Conservation (phyloP, 2,888 invertebrate species). For the Chrysolina americana region DNA sequence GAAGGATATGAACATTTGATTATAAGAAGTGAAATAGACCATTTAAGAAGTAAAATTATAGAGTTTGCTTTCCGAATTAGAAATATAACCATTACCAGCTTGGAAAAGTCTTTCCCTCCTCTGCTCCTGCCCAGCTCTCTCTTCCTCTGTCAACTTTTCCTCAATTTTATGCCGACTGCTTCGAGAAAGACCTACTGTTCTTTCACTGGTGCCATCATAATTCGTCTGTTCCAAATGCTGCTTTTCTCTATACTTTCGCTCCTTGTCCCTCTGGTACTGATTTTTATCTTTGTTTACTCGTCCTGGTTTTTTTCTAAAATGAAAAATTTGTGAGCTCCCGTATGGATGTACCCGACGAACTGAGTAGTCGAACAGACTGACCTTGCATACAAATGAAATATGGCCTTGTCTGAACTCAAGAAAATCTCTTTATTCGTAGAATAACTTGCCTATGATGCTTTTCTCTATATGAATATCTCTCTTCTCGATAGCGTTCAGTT, state of each 20-base stretch:
- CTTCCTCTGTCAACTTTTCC: conserved; percentile 65
- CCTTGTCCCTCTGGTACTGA: conserved; percentile 69
- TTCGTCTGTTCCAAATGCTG: conserved; percentile 61
- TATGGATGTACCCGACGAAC: not conserved
- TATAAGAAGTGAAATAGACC: too few species aligned
- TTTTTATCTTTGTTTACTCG: conserved; percentile 63
- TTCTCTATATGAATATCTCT: too few species aligned
- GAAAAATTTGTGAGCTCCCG: not conserved
- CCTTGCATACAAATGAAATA: too few species aligned
- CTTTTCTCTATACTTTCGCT: conserved; percentile 66
- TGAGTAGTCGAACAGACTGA: too few species aligned
- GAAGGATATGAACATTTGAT: too few species aligned
- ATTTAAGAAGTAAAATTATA: too few species aligned
- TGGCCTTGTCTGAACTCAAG: too few species aligned
- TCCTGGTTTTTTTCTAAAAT: conserved; percentile 56
- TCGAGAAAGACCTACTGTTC: conserved; percentile 59
- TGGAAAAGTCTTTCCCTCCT: conserved; percentile 79
- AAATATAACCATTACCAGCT: conserved; percentile 72
- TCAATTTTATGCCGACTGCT: conserved; percentile 63
- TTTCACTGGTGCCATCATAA: conserved; percentile 63
- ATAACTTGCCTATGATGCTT: not conserved
- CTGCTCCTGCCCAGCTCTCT: conserved; percentile 70
- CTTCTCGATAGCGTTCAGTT: too few species aligned
- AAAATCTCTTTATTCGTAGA: too few species aligned
- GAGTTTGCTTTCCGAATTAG: too few species aligned